phyloP scores from a whole-genome alignment of 2,113 vertebrate species.

The Stegostoma tigrinum region DNA sequence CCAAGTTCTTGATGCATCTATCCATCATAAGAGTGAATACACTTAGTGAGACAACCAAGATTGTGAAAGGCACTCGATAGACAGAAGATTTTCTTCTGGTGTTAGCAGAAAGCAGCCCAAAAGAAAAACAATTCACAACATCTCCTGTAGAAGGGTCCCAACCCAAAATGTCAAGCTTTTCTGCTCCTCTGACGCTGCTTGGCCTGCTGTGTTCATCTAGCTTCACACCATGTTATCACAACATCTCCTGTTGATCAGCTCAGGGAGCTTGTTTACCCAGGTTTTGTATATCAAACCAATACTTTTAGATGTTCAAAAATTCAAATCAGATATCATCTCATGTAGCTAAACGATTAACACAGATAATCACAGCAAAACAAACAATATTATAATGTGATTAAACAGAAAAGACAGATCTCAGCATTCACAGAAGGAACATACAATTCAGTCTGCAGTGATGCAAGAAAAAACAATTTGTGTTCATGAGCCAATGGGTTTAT shows the following conservation, averaged over 20 bases:
- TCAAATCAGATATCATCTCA: not conserved
- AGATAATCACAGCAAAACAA: not conserved
- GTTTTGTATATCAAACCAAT: not conserved
- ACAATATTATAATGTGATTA: not conserved
- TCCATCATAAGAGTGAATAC: not conserved
- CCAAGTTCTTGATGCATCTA: not conserved
- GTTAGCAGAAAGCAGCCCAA: not conserved
- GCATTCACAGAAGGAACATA: not conserved
- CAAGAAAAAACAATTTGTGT: not conserved
- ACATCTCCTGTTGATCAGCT: not conserved
- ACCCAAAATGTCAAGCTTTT: no score
- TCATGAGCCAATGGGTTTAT: not conserved
- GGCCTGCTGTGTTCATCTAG: no score
- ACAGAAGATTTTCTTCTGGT: not conserved
- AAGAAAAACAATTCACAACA: no score
- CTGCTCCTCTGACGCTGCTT: no score
- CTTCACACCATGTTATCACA: no score
- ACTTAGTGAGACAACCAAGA: not conserved
- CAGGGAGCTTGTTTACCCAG: not conserved
- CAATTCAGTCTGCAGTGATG: not conserved
- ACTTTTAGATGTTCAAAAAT: not conserved
- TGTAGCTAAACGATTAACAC: not conserved
- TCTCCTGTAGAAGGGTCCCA: no score
- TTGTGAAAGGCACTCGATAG: not conserved
- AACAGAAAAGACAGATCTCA: not conserved